Conservation (phyloP, 2,113 vertebrate species). For the Seriola quinqueradiata region DNA sequence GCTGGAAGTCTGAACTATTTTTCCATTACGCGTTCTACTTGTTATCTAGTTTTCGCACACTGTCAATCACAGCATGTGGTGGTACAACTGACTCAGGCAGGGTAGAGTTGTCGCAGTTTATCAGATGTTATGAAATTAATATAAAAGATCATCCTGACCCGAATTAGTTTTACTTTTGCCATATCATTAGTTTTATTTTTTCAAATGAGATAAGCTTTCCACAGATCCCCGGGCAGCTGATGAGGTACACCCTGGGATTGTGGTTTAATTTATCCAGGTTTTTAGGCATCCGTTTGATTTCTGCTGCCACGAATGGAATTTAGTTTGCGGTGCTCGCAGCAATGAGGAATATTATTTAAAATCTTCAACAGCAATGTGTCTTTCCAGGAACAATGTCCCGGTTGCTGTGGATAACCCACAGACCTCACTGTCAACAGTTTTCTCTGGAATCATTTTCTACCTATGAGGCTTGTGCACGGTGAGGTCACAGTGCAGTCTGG, state of each 20-base stretch:
- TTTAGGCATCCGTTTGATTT: not conserved
- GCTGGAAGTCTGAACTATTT: too few species aligned
- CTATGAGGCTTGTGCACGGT: conserved; percentile 17
- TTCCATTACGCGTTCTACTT: not conserved
- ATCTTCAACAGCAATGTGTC: conserved; percentile 8
- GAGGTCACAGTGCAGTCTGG: conserved; percentile 17
- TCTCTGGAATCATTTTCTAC: conserved; percentile 28
- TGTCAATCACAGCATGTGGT: not conserved
- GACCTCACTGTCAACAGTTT: conserved; percentile 49
- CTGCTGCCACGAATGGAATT: not conserved
- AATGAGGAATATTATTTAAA: conserved; percentile 2
- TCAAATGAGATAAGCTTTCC: not conserved
- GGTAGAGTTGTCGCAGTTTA: not conserved
- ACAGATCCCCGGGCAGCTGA: not conserved
- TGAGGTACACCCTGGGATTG: not conserved
- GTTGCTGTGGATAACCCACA: conserved; percentile 34
- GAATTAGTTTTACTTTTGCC: not conserved
- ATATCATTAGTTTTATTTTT: not conserved
- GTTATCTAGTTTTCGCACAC: not conserved
- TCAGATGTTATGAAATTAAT: not conserved
- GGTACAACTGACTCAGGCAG: not conserved
- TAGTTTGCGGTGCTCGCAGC: not conserved
- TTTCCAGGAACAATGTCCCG: conserved; percentile 37
- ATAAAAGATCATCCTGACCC: not conserved
- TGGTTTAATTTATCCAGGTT: not conserved